A percentile compares a stretch with the other conserved stretches of the same genome.
These are phyloP conservation scores for Apamea sordens DNA, from an alignment of 2,888 invertebrate genomes.

Conservation along the genomic window DNA sequence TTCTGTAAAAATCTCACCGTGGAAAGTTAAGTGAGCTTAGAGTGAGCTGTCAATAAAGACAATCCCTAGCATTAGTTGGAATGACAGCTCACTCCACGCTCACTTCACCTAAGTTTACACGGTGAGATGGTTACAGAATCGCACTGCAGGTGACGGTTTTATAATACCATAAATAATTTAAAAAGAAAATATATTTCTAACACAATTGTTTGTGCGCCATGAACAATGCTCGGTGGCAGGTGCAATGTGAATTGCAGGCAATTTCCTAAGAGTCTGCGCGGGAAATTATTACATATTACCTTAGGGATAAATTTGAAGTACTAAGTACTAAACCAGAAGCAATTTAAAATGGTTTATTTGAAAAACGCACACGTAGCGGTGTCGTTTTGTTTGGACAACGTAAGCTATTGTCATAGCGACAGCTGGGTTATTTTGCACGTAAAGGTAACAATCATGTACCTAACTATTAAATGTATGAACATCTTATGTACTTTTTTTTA, in stretches of 20 bases:
- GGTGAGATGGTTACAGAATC: no score
- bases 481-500: no score
- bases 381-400: not conserved
- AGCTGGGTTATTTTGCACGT: not conserved
- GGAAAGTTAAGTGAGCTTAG: no score
- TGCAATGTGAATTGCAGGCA: conserved; percentile 71
- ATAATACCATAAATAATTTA: conserved; percentile 29
- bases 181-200: conserved; percentile 45
- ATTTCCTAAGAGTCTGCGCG: conserved; percentile 70
- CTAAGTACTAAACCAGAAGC: conserved; percentile 50
- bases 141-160: conserved; percentile 1
- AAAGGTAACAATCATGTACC: no score
- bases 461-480: no score
- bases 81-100: no score
- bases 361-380: conserved; percentile 27
- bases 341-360: conserved; percentile 58
- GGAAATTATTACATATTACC: conserved; percentile 70
- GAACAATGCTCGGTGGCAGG: conserved; percentile 73
- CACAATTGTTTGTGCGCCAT: conserved; percentile 65
- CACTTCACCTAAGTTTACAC: no score
- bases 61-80: no score
- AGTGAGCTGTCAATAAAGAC: no score
- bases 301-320: conserved; percentile 65
- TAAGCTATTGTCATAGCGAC: not conserved
- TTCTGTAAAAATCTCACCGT: no score